A percentile compares a stretch with the other conserved stretches of the same genome.
These are phyloP conservation scores for Spodoptera littoralis DNA, from an alignment of 2,888 invertebrate species.

Conservation along the genomic window DNA sequence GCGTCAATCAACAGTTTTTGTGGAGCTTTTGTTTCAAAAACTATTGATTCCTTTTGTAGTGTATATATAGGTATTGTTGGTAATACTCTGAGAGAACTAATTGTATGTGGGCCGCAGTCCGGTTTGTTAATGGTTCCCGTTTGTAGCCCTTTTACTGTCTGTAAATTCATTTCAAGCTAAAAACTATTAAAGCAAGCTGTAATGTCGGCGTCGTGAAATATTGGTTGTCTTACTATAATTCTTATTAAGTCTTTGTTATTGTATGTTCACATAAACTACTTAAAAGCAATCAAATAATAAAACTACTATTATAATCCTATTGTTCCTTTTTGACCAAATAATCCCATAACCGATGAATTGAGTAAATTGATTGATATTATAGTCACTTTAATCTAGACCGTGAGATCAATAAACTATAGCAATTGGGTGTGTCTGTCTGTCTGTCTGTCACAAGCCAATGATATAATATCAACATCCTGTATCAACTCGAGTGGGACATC, in stretches of 20 bases:
- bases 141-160: slow-evolving; percentile 10
- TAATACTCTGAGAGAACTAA: background rate
- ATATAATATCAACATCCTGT: slow-evolving; percentile 69
- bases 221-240: too few species aligned
- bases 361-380: slow-evolving; percentile 40
- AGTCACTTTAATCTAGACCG: slow-evolving; percentile 33
- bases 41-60: slow-evolving; percentile 47
- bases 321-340: slow-evolving; percentile 8
- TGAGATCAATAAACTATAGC: slow-evolving; percentile 41
- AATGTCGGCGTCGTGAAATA: too few species aligned
- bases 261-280: too few species aligned
- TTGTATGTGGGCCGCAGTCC: slow-evolving; percentile 21
- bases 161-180: background rate
- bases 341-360: slow-evolving; percentile 24
- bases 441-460: slow-evolving; percentile 62
- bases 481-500: slow-evolving; percentile 52
- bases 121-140: background rate
- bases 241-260: too few species aligned
- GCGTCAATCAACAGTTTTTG: slow-evolving; percentile 48
- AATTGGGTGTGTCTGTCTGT: slow-evolving; percentile 53
- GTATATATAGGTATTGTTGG: slow-evolving; percentile 19
- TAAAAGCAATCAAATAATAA: slow-evolving; percentile 4
- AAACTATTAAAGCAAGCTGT: too few species aligned
- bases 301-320: background rate
- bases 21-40: slow-evolving; percentile 50